Percentiles rank a stretch among this genome's conserved stretches.
Evolutionary conservation across 2,888 invertebrate species (phyloP).

Genomic region (Metacarcinus magister): DNA sequence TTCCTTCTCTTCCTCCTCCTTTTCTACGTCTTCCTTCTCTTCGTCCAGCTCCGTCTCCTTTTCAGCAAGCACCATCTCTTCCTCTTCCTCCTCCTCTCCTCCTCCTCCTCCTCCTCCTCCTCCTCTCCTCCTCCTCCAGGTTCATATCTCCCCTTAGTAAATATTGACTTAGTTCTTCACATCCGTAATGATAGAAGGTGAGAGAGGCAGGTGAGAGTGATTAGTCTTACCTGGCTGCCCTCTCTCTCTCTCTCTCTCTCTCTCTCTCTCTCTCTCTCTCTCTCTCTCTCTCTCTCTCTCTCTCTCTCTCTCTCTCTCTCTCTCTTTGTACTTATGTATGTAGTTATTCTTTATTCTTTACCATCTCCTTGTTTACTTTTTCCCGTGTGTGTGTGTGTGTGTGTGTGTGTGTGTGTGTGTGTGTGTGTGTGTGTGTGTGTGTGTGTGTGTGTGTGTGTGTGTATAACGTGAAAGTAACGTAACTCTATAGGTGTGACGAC

Average conservation of each 20-base stretch:
- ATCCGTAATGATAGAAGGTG: background rate
- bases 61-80: background rate
- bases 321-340: background rate
- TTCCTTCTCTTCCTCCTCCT: background rate
- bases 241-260: conserved; percentile 48
- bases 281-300: conserved; percentile 48
- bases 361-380: background rate
- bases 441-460: too few relatives aligned
- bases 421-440: too few relatives aligned
- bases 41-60: too few relatives aligned
- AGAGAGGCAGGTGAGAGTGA: background rate
- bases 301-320: conserved; percentile 39
- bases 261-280: conserved; percentile 48
- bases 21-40: background rate
- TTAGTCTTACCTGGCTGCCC: background rate
- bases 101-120: background rate
- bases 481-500: too few relatives aligned
- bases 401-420: too few relatives aligned
- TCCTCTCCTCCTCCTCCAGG: background rate
- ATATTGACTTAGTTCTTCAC: background rate
- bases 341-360: background rate
- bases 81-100: background rate
- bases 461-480: too few relatives aligned
- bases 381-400: background rate
- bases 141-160: background rate